A percentile compares a stretch with the other conserved stretches of the same genome.
phyloP scores from a whole-genome alignment of 2,888 invertebrate genomes.

The Drosophila meridiana region DNA sequence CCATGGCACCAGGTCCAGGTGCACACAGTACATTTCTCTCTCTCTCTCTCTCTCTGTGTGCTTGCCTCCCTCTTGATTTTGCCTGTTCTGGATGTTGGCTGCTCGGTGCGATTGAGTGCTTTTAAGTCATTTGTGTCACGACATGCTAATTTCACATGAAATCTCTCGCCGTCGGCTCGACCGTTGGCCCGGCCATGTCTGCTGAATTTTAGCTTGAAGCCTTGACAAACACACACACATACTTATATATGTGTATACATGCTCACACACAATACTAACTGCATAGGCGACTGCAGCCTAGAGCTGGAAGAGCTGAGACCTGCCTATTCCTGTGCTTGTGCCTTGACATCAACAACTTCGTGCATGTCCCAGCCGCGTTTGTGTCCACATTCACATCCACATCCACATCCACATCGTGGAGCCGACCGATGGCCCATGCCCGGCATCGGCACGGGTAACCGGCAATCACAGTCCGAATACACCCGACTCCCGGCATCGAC shows the following conservation, averaged over 20 bases:
- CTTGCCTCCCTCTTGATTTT: constrained; percentile 16
- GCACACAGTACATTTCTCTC: constrained; percentile 18
- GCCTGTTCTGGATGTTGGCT: constrained; percentile 28
- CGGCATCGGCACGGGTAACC: constrained; percentile 4
- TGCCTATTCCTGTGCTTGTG: constrained; percentile 54
- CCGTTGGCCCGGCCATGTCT: constrained; percentile 71
- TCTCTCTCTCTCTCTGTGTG: constrained; percentile 14
- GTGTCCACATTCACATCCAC: constrained; percentile 52
- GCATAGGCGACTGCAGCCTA: constrained; percentile 29
- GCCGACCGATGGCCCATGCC: constrained; percentile 5
- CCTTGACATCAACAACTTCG: constrained; percentile 78
- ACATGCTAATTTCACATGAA: constrained; percentile 83
- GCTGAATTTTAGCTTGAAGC: constrained; percentile 72
- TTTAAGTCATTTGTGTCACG: constrained; percentile 83
- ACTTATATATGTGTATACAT: background rate
- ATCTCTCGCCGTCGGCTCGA: constrained; percentile 79
- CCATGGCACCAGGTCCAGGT: constrained; percentile 26
- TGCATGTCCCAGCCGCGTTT: constrained; percentile 78
- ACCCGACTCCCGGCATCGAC: constrained; percentile 37
- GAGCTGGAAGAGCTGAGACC: constrained; percentile 39
- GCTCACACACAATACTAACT: constrained; percentile 20
- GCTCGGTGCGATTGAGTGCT: constrained; percentile 80
- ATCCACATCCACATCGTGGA: constrained; percentile 57
- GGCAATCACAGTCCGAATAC: constrained; percentile 1
- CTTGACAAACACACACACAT: constrained; percentile 58